phyloP scores from a whole-genome alignment of 2,797 vertebrate species.

The Philypnodon macrostomus region DNA sequence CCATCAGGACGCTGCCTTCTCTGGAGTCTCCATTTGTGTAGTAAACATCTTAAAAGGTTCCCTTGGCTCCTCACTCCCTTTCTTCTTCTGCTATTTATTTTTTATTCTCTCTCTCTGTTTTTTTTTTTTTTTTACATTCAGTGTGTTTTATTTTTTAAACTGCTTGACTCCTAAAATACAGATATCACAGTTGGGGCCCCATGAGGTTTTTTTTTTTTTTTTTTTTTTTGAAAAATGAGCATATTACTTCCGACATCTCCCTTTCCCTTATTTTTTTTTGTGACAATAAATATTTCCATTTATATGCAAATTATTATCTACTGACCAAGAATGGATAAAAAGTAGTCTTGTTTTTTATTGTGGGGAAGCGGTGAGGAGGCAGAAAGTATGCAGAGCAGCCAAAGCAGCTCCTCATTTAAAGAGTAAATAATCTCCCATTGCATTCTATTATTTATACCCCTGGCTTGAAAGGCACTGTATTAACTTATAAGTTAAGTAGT shows the following conservation, averaged over 20 bases:
- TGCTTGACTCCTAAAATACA: constrained; percentile 78
- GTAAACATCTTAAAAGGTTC: constrained; percentile 77
- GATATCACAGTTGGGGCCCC: constrained; percentile 73
- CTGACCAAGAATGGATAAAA: constrained; percentile 83
- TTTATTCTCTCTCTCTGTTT: constrained; percentile 22
- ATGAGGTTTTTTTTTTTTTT: constrained; percentile 42
- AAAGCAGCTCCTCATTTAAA: constrained; percentile 74
- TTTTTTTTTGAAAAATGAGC: constrained; percentile 73
- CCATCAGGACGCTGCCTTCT: constrained; percentile 64
- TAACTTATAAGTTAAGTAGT: constrained; percentile 86
- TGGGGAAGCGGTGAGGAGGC: constrained; percentile 76
- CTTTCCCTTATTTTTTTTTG: constrained; percentile 59
- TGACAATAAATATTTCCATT: constrained; percentile 85
- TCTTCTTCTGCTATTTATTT: constrained; percentile 62
- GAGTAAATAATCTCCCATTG: constrained; percentile 82
- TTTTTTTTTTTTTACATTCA: constrained; percentile 45
- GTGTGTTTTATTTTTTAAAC: constrained; percentile 72
- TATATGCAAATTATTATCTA: constrained; percentile 86
- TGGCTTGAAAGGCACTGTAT: constrained; percentile 79
- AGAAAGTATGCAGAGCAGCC: constrained; percentile 57
- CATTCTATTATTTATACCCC: constrained; percentile 80
- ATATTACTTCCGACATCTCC: constrained; percentile 74
- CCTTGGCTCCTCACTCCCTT: constrained; percentile 61
- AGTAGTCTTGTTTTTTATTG: constrained; percentile 77
- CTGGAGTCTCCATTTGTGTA: constrained; percentile 69